Evolutionary conservation across 1,140 invertebrate species (phyloP), one percentile per base, ranked within the genome.

Genomic region (Drosophila sproati): DNA sequence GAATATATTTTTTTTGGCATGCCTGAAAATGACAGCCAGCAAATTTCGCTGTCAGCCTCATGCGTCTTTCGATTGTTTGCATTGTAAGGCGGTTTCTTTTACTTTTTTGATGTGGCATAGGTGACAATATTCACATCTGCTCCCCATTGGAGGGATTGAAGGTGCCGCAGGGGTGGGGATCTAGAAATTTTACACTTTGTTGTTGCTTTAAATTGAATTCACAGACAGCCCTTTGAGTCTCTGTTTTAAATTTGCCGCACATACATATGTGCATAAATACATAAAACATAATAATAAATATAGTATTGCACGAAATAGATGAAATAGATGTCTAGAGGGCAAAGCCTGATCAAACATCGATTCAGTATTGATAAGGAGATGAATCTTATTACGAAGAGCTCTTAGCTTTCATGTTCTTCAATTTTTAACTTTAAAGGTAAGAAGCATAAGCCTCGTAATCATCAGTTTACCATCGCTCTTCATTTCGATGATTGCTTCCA

Each of bases 11-110:
- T 69, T 80, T 45, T 63, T 77, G 52, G 77, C 20, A 34, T 47
- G 50, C 41, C 82, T 86, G 82, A 57, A 78, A 71, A 71, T 88
- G 82, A 87, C 82, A 87, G 82, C 70, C 71, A 72, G 69, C 61
- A 79, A 88, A 88, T 88, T 87, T 88, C 72, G 80, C 68, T 87
- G 83, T 82, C 82, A 88, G 59, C n/a, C 72, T 67, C 47, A 55
- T 67, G 61, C 72, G 76, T 80, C 83, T 77, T 77, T 72, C 67
- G 55, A 70, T 88, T 79, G 82, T 71, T 82, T 79, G 83, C 63
- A 47, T 54, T 63, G 76, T 69, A 31, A 61, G 47, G 61, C 48
- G 10, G 34, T 54, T 61, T 72, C 56, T 48, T 55, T 60, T 47
- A n/a, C 41, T 4, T 47, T 57, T 69, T 51, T 60, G 54, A 59